Base-by-base conservation (phyloP, 2,113 vertebrate species). In the Cavia aperea region DNA sequence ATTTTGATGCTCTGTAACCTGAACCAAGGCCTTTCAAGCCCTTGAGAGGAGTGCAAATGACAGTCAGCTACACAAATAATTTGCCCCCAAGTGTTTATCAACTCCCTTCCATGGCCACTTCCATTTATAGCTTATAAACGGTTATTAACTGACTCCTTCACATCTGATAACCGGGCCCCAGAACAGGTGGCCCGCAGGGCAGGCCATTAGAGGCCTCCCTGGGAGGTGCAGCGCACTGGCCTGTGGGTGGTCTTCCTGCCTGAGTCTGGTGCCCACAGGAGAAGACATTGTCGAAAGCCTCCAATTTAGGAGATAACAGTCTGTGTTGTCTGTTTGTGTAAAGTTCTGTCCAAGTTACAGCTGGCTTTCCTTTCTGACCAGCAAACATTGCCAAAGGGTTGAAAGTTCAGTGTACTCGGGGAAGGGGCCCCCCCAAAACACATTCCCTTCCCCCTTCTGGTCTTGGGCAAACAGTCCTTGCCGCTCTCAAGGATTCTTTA, bases 221-320 rank as follows among this genome's bases (percentile, higher is more conserved):
- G 95, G 90, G 96, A 93, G 94, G 75, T 15, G 88, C 86, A 23
- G 87, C 70, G 73, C 89, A 95, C 97, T 97, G 98, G 97, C 65
- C n/a, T 4, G 94, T 98, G 98, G 98, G 98, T 98, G 98, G 98
- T 98, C 98, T 97, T 97, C 95, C 97, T 96, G 97, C 97, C 96
- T 95, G 97, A 98, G 97, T 93, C 94, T 96, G 93, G 94, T 98
- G 97, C 96, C 98, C 98, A 97, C 97, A 98, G 95, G 97, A 78
- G 58, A 96, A 98, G 97, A 96, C 96, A 56, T 84, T 95, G 96
- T 96, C 96, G 95, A 94, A 97, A 97, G 90, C 90, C 97, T 97
- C 97, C 94, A 96, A 95, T 96, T 96, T 95, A 97, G 83, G 81
- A 96, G 95, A 96, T 97, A 97, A 97, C 96, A 96, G 93, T 88